Conservation (phyloP, 2,797 vertebrate genomes). For the Diplodus puntazzo region DNA sequence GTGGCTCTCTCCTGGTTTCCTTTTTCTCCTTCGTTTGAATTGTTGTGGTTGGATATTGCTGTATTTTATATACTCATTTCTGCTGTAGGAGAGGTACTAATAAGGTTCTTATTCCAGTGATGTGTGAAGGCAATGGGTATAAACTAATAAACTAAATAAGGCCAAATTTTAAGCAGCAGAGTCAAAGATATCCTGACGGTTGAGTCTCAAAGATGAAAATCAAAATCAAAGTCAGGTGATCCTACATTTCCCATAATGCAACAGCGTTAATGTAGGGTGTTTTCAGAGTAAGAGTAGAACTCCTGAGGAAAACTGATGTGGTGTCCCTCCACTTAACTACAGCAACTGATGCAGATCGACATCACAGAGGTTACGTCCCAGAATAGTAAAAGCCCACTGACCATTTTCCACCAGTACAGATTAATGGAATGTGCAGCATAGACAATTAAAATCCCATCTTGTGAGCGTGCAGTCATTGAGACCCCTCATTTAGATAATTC, state of each 20-base stretch:
- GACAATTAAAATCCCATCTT: slow-evolving; percentile 32
- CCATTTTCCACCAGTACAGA: background rate
- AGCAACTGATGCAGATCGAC: background rate
- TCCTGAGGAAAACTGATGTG: background rate
- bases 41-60: background rate
- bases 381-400: slow-evolving; percentile 7
- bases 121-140: too few species aligned
- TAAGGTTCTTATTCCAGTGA: too few species aligned
- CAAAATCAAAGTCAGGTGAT: background rate
- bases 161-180: background rate
- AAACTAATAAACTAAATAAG: background rate
- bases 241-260: slow-evolving; percentile 12
- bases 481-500: slow-evolving; percentile 3
- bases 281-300: background rate
- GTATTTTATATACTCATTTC: background rate
- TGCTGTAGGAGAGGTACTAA: background rate
- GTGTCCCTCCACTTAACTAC: background rate
- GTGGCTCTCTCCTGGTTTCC: background rate
- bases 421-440: slow-evolving; percentile 6
- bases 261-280: background rate
- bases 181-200: background rate
- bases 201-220: background rate
- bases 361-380: slow-evolving; percentile 3
- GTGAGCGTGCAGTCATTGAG: slow-evolving; percentile 33
- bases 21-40: background rate